Evolutionary conservation across 2,797 vertebrate genomes (phyloP).

Genomic region (Muraenolepis orangiensis): DNA sequence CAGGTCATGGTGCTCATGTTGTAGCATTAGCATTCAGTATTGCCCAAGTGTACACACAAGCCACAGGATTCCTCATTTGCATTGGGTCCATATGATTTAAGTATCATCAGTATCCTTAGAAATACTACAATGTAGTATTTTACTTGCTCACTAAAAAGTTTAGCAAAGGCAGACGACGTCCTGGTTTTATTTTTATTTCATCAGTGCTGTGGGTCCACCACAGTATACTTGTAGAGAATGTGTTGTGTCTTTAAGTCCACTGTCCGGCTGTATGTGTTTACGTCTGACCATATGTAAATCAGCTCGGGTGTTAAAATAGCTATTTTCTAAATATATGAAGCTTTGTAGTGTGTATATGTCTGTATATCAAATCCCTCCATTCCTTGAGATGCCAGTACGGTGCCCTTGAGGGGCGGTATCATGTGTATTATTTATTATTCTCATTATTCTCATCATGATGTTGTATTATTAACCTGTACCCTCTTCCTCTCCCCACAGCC

Average conservation of each 20-base stretch:
- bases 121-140: no score
- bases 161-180: no score
- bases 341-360: no score
- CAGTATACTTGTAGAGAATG: neutral
- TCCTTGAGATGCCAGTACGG: neutral
- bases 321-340: no score
- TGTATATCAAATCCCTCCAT: neutral
- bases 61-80: neutral
- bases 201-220: neutral
- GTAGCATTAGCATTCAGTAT: neutral
- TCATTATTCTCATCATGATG: no score
- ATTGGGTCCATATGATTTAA: neutral
- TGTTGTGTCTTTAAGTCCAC: neutral
- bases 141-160: no score
- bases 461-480: neutral
- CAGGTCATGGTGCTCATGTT: no score
- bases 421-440: neutral
- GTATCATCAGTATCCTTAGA: neutral
- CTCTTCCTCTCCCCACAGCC: slow-evolving; percentile 70
- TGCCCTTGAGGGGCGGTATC: neutral
- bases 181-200: neutral
- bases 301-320: no score
- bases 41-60: neutral
- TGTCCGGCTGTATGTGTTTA: neutral
- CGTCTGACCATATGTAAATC: neutral